Base-by-base conservation (phyloP, 2,888 invertebrate genomes). In the Trichopoda pennipes region DNA sequence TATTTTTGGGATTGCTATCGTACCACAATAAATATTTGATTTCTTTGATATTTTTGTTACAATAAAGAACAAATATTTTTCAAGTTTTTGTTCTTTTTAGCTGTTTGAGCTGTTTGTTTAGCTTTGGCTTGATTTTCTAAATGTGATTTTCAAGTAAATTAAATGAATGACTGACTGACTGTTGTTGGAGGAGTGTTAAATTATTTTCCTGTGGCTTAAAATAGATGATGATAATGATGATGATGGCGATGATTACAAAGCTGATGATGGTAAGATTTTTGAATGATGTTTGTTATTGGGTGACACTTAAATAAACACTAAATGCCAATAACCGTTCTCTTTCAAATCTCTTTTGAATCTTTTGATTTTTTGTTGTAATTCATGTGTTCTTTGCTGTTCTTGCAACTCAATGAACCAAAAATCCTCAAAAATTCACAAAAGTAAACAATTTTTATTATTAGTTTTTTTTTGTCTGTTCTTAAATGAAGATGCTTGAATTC, bases 261-360 rank as follows among this genome's bases (percentile, higher is more conserved):
- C 23, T 19, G 19, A 69, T 42, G 51, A 58, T 64, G 7, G 19
- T 55, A 12, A 55, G 35, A 56, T 47, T 21, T 14, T 49, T 53
- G 53, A 58, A 58, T 66, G 53, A 60, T 74, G 66, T 82, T 79
- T 56, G 70, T 76, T 72, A 82, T 79, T 82, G 82, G 75, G 55
- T 82, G 82, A 79, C 75, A 82, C 75, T 82, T 79, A 76, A 82
- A 82, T 76, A 82, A 82, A 82, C 79, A 82, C 55, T 63, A 75
- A 77, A 79, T 82, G 61, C 72, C 82, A 82, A 82, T 79, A 79
- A 79, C 23, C 38, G 47, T 61, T 73, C 61, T 42, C 66, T 23
- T 73, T 68, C 66, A 79, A 73, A 61, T 47, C 61, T 47, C 47
- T 47, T 23, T 73, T n/a, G 51, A 17, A 47, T 32, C 17, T 47